Evolutionary conservation across 2,888 invertebrate species (phyloP), one percentile per base, ranked within the genome.

Genomic region (Galeopsomyia nigrocyanea): DNA sequence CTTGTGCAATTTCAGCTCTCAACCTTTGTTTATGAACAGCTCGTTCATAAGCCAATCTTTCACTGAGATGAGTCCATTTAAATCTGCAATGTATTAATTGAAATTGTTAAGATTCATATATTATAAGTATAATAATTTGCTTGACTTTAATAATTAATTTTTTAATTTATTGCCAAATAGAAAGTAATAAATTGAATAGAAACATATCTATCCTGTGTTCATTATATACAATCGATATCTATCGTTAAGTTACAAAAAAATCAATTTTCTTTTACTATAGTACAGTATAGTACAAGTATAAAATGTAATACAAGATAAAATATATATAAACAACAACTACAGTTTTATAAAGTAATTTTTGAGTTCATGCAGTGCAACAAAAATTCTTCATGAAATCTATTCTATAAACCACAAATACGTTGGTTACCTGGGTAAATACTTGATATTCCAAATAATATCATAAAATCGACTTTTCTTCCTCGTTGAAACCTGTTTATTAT

Each of bases 21-120:
- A 97, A 87, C 82, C 95, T 91, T 85, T 98, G 97, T 82, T 94
- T 93, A 80, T 93, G 92, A 0, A 95, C 95, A 21, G 96, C 96
- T 84, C 93, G 92, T 86, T 99, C 98, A 86, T 97, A 98, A 2
- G 95, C 94, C 78, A 99, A 88, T 78, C 97, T 90, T 87, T 99
- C 99, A 84, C 95, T 95, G 55, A 99, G 89, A 87, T 99, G 98
- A 39, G 93, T 89, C 99, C 99, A 99, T 87, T 98, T 98, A 84
- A 99, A 99, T 78, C 95, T 90, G 75, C 50, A 86, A 63, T 3
- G n/a, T 10, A 39, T 39, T 10, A 1, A 39, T 39, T 39, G 1
- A 39, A 7, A 39, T 39, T 49, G 10, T 58, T 16, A 13, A 19
- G 62, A 73, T 10, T 62, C 62, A 50, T 16, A 63, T 60, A 68